These are phyloP conservation scores for Leuciscus waleckii DNA, from an alignment of 2,797 vertebrate genomes.

Conservation along the genomic window DNA sequence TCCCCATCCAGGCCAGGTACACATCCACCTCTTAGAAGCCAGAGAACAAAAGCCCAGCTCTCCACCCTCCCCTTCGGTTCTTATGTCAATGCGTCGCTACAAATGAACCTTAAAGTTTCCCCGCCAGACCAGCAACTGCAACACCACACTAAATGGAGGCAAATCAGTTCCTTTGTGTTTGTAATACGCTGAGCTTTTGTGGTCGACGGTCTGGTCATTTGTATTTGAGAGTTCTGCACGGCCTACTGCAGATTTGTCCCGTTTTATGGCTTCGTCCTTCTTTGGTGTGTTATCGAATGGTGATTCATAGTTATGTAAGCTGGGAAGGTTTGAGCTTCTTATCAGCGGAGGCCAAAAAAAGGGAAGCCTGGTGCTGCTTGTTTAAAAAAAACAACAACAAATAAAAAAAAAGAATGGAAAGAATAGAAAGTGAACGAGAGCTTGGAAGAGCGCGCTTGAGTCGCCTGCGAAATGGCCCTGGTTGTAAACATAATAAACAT, in stretches of 20 bases:
- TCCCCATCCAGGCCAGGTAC: conserved; percentile 65
- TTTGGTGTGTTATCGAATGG: conserved; percentile 63
- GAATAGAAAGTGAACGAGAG: conserved; percentile 66
- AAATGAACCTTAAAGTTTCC: conserved; percentile 21
- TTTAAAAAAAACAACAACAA: neutral
- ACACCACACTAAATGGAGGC: neutral
- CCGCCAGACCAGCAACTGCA: neutral
- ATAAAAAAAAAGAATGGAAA: conserved; percentile 48
- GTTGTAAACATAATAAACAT: conserved; percentile 73
- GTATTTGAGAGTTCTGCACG: conserved; percentile 19
- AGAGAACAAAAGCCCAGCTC: conserved; percentile 70
- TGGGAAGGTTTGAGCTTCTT: conserved; percentile 66
- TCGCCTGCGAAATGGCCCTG: conserved; percentile 70
- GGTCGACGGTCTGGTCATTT: neutral
- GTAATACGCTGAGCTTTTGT: neutral
- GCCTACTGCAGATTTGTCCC: conserved; percentile 50
- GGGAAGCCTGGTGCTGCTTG: conserved; percentile 55
- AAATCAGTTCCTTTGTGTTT: conserved; percentile 12
- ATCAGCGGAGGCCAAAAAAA: conserved; percentile 67
- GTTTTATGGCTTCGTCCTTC: conserved; percentile 58
- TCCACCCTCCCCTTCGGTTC: neutral
- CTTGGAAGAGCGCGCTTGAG: conserved; percentile 51
- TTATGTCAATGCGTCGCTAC: neutral
- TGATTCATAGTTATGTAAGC: conserved; percentile 75
- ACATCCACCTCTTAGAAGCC: conserved; percentile 67